phyloP scores from a whole-genome alignment of 2,113 vertebrate genomes.

The Beaufortia kweichowensis region DNA sequence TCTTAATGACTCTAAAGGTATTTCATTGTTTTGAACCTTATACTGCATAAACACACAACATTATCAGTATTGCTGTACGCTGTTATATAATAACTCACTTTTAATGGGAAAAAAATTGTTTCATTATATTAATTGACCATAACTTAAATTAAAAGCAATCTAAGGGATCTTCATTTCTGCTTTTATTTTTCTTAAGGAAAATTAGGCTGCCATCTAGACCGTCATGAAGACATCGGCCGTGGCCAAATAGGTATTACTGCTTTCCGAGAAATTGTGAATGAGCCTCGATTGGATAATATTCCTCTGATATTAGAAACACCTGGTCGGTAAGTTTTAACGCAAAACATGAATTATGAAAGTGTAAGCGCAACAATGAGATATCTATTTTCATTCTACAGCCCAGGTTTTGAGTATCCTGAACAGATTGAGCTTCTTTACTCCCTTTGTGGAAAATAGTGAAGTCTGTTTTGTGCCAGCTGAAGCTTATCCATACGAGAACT shows the following conservation, averaged over 20 bases:
- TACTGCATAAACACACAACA: neutral
- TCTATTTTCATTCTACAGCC: conserved; percentile 56
- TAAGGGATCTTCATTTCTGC: no score
- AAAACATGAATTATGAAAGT: neutral
- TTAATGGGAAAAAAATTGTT: no score
- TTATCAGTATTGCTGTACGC: neutral
- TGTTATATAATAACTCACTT: neutral
- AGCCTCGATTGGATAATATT: conserved; percentile 72
- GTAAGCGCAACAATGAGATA: neutral
- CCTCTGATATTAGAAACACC: conserved; percentile 79
- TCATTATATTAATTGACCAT: no score
- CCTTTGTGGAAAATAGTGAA: conserved; percentile 40
- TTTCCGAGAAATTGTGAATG: conserved; percentile 76
- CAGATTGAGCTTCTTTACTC: conserved; percentile 55
- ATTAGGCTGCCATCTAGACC: conserved; percentile 75
- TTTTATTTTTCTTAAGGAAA: conserved; percentile 61
- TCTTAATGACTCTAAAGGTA: conserved; percentile 81
- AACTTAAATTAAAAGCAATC: neutral
- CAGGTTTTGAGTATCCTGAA: conserved; percentile 71
- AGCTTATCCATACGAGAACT: neutral
- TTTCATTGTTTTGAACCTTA: neutral
- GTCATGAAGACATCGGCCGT: conserved; percentile 76
- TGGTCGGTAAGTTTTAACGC: conserved; percentile 65
- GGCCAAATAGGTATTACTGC: conserved; percentile 76
- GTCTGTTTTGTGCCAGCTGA: neutral